Conservation (phyloP, 2,797 vertebrate species). For the Aphelocoma californica region DNA sequence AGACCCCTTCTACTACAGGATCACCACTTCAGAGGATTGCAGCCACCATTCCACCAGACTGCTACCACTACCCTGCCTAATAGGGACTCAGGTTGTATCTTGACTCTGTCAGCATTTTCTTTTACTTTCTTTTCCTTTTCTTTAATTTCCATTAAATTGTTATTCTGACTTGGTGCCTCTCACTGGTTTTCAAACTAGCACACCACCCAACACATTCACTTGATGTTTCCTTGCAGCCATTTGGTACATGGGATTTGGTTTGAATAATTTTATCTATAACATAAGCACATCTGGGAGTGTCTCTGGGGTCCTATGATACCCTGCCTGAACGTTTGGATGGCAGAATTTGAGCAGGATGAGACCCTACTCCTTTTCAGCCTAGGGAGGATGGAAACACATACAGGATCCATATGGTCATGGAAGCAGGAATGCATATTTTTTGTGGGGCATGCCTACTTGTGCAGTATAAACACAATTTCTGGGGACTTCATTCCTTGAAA, state of each 20-base stretch:
- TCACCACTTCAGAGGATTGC: too few relatives aligned
- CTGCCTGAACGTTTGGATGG: not conserved
- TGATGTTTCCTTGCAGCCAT: not conserved
- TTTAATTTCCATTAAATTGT: too few relatives aligned
- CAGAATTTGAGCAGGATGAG: not conserved
- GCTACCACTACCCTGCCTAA: too few relatives aligned
- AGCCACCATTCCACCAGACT: too few relatives aligned
- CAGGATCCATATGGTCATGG: not conserved
- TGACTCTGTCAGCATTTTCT: too few relatives aligned
- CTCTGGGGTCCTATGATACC: not conserved
- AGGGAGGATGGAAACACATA: not conserved
- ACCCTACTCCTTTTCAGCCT: not conserved
- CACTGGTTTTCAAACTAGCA: too few relatives aligned
- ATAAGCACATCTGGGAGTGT: not conserved
- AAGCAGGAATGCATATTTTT: not conserved
- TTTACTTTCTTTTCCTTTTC: too few relatives aligned
- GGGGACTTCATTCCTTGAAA: not conserved
- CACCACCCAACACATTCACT: not conserved
- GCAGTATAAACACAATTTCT: not conserved
- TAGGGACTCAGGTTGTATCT: too few relatives aligned
- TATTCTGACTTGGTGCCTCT: too few relatives aligned
- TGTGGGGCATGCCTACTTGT: not conserved
- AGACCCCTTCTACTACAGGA: too few relatives aligned
- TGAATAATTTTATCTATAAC: not conserved
- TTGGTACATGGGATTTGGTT: not conserved